Percentiles rank a stretch among this genome's conserved stretches.
Evolutionary conservation across 2,113 vertebrate species (phyloP).

Genomic region (Pao palembangensis): DNA sequence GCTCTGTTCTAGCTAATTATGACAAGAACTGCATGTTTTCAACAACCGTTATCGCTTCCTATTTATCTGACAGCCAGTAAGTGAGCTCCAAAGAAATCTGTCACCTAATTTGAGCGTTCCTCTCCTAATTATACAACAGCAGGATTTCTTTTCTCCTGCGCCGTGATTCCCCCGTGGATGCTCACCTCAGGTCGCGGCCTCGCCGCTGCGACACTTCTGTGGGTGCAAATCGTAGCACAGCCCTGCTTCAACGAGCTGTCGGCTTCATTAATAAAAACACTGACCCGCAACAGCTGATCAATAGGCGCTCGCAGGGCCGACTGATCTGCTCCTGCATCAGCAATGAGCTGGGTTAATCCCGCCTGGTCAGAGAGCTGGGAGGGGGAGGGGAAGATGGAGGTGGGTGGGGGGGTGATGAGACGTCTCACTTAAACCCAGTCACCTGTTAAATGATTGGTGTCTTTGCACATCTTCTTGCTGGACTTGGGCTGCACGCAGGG

Average conservation of each 20-base stretch:
- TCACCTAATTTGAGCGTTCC: slow-evolving; percentile 3
- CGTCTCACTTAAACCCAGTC: slow-evolving; percentile 32
- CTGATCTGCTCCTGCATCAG: slow-evolving; percentile 41
- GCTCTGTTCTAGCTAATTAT: too few relatives aligned
- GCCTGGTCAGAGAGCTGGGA: slow-evolving; percentile 8
- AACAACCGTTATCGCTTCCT: too few relatives aligned
- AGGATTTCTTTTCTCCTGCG: too few relatives aligned
- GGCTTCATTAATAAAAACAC: slow-evolving; percentile 50
- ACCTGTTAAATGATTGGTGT: slow-evolving; percentile 22
- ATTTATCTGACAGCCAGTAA: too few relatives aligned
- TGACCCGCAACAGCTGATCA: slow-evolving; percentile 35
- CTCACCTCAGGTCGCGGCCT: slow-evolving; percentile 20
- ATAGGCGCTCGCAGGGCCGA: slow-evolving; percentile 32
- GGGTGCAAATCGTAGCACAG: slow-evolving; percentile 18
- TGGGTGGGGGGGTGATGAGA: neutral
- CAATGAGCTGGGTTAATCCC: slow-evolving; percentile 37
- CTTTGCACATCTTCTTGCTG: too few relatives aligned
- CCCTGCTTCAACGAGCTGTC: slow-evolving; percentile 10
- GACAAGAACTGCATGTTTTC: too few relatives aligned
- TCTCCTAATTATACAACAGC: slow-evolving; percentile 4
- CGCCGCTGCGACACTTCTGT: slow-evolving; percentile 11
- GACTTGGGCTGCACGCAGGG: slow-evolving; percentile 15
- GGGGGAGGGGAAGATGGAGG: neutral
- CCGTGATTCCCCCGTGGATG: neutral
- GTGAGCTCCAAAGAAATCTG: neutral